Evolutionary conservation across 2,888 invertebrate species (phyloP).

Genomic region (Drosophila maculinotata): DNA sequence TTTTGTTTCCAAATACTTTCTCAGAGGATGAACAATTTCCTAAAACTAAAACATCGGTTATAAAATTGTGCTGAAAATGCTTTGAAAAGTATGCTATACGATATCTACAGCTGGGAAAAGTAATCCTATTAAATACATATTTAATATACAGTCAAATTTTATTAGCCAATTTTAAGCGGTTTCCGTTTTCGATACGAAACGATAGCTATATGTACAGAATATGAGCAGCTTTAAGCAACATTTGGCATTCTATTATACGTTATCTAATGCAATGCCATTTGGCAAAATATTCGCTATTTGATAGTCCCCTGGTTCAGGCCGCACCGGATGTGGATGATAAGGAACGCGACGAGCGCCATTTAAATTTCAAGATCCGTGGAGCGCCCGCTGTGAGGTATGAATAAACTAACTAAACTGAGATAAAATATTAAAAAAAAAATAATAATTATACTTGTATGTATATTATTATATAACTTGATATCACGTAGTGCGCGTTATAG

Average conservation of each 20-base stretch:
- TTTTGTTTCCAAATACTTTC: too few species aligned
- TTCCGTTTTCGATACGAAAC: conserved; percentile 13
- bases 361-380: conserved; percentile 43
- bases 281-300: conserved; percentile 39
- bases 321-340: conserved; percentile 69
- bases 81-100: background rate
- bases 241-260: background rate
- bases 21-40: too few species aligned
- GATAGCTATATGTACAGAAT: background rate
- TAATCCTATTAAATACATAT: background rate
- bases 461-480: conserved; percentile 18
- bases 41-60: too few species aligned
- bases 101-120: background rate
- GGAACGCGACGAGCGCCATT: conserved; percentile 70
- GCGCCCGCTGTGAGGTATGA: conserved; percentile 60
- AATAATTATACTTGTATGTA: too few species aligned
- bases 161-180: background rate
- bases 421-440: conserved; percentile 11
- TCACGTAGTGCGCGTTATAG: conserved; percentile 42
- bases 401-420: conserved; percentile 27
- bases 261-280: conserved; percentile 32
- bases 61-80: too few species aligned
- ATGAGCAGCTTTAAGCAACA: background rate
- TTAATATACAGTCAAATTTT: background rate
- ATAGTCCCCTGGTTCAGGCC: conserved; percentile 63